Conservation (phyloP, 2,888 invertebrate species). For the Napeogenes inachia region DNA sequence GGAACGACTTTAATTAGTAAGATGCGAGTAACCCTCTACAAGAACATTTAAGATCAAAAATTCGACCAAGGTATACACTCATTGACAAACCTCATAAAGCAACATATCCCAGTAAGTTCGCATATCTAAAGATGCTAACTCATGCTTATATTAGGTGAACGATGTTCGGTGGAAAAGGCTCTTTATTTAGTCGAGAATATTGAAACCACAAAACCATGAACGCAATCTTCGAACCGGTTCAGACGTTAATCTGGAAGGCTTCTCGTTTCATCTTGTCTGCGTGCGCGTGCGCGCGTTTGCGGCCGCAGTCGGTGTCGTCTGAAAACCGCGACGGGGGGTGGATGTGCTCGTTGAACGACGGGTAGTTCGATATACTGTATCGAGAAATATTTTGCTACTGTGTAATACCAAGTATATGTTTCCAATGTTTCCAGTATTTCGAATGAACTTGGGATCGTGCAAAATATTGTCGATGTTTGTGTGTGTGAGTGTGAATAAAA, state of each 20-base stretch:
- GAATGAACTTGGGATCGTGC: conserved; percentile 10
- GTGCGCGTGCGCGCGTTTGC: conserved; percentile 52
- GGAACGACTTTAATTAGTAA: conserved; percentile 21
- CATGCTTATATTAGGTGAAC: no score
- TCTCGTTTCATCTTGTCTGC: conserved; percentile 77
- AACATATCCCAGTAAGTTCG: background rate
- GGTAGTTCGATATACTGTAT: conserved; percentile 85
- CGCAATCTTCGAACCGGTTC: conserved; percentile 24
- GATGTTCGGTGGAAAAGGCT: no score
- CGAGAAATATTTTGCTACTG: conserved; percentile 36
- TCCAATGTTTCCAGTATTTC: conserved; percentile 20
- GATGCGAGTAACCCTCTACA: conserved; percentile 7
- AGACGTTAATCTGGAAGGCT: conserved; percentile 89
- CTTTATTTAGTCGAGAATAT: no score
- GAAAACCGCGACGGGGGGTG: conserved; percentile 93
- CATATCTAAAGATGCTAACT: background rate
- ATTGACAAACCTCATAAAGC: conserved; percentile 3
- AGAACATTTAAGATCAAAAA: conserved; percentile 5
- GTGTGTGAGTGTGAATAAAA: conserved; percentile 11
- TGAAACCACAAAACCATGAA: background rate
- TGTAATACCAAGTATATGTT: conserved; percentile 28
- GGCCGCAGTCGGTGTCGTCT: conserved; percentile 82
- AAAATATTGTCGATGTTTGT: conserved; percentile 9
- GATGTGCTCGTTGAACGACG: conserved; percentile 88
- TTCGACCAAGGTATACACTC: background rate